These are phyloP conservation scores for Dipodomys spectabilis DNA, from an alignment of 2,113 vertebrate genomes.

Conservation along the genomic window DNA sequence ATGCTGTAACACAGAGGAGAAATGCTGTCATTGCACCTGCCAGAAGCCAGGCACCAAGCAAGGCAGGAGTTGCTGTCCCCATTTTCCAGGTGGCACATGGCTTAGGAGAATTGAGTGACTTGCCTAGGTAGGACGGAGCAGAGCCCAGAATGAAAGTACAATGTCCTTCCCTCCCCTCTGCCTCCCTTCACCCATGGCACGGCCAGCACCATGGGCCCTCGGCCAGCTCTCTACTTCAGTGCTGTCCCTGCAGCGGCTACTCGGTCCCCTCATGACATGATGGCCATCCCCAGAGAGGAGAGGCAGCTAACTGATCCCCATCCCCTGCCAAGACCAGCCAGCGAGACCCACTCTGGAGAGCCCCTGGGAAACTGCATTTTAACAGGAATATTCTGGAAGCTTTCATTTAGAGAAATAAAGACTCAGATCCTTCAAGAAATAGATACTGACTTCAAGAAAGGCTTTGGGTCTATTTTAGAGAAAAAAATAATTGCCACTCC, in stretches of 20 bases:
- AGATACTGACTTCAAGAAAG: background rate
- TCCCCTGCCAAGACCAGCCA: background rate
- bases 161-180: background rate
- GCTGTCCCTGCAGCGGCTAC: background rate
- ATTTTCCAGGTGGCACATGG: background rate
- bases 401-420: slow-evolving; percentile 14
- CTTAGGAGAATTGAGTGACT: background rate
- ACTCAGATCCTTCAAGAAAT: background rate
- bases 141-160: background rate
- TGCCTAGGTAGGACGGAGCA: background rate
- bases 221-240: background rate
- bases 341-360: background rate
- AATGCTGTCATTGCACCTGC: no score
- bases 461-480: background rate
- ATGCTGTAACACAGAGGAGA: background rate
- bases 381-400: background rate
- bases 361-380: background rate
- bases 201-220: no score
- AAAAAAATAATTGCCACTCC: background rate
- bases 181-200: background rate
- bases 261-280: background rate
- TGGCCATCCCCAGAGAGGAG: background rate
- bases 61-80: background rate
- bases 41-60: background rate
- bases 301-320: background rate